Base-by-base conservation (phyloP, 64 coral and sea anemone genomes). In the Montipora sp. region DNA sequence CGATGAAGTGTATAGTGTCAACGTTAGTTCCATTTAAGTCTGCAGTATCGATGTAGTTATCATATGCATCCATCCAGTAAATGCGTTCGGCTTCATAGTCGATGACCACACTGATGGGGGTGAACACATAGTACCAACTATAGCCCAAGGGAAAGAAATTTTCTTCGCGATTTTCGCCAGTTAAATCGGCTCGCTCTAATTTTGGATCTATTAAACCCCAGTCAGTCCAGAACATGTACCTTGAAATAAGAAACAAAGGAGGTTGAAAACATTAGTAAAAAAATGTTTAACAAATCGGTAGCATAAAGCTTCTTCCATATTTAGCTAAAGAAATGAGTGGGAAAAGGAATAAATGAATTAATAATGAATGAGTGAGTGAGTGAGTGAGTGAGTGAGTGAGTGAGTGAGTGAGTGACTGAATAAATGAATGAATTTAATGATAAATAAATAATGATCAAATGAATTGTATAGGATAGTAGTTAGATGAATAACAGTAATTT, bases 191-290 rank as follows among this genome's bases (percentile, higher is more conserved):
- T 69, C 91, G 91, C 67, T 92, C 91, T 7, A 92, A 76, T 48
- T 60, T 74, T 19, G 91, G 91, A 75, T 43, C 8, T 13, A 20
- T 7, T 18, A 8, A 83, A n/a, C 83, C 83, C 72, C 47, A 87
- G n/a, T 92, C 91, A 16, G 91, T 92, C 53, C 81, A 92, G 75
- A 92, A 92, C 22, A 92, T 48, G 61, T 78, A 67, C 27, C 91
- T 92, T 67, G 5, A 67, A 47, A 16, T 55, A 67, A 20, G 11
- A 51, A 73, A 55, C 3, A 13, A 19, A 53, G 3, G 0, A 8
- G 2, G 49, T 43, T 59, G 9, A 77, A 50, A 55, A 5, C 2
- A 20, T 14, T 23, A 3, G 0, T 1, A 15, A 55, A 7, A 55
- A 5, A 7, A 7, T 5, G 9, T 55, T 5, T 55, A 7, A 9